phyloP scores from a whole-genome alignment of 2,113 vertebrate species.

The Hemiscyllium ocellatum region DNA sequence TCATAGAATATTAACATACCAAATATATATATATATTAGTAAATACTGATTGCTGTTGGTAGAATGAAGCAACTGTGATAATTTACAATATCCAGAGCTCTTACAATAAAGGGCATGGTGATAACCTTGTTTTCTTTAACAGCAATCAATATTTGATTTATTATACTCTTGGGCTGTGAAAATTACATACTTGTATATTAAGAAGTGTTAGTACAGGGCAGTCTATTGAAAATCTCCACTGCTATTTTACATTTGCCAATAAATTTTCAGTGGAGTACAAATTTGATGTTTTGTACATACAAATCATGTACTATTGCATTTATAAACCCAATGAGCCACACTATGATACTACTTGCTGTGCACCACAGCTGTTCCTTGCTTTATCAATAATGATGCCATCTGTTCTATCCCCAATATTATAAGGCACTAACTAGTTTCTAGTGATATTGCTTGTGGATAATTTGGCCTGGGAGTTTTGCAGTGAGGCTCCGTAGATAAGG shows the following conservation, averaged over 20 bases:
- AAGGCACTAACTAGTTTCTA: neutral
- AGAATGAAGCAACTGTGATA: neutral
- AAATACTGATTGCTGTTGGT: constrained; percentile 31
- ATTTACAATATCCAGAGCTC: neutral
- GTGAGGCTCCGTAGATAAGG: neutral
- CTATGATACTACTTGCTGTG: neutral
- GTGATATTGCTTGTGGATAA: neutral
- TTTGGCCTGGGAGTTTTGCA: neutral
- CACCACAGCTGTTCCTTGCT: neutral
- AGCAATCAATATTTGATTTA: constrained; percentile 29
- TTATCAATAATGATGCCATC: neutral
- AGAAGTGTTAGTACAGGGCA: neutral
- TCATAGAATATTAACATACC: neutral
- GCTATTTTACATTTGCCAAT: neutral
- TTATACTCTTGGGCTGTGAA: constrained; percentile 15
- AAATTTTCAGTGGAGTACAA: neutral
- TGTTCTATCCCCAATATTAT: neutral
- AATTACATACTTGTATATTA: neutral
- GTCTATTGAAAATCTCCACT: neutral
- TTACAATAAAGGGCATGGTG: neutral
- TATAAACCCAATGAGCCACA: neutral
- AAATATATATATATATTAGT: neutral
- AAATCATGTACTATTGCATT: neutral
- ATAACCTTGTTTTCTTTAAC: constrained; percentile 25
- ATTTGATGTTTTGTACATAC: constrained; percentile 1